Conservation (phyloP, 2,888 invertebrate genomes). For the Bombyx huttoni region DNA sequence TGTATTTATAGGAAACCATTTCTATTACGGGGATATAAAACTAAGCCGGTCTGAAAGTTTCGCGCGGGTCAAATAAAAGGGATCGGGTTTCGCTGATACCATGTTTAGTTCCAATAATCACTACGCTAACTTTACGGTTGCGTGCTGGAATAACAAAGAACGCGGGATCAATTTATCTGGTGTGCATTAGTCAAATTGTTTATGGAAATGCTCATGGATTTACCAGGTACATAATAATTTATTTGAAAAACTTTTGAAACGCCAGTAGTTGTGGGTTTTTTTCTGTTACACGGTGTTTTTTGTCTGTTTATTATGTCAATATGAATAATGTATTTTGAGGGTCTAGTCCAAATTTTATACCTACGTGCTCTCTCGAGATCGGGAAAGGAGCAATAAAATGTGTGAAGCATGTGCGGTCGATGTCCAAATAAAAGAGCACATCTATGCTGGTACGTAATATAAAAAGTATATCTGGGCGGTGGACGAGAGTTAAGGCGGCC, state of each 20-base stretch:
- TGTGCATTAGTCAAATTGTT: constrained; percentile 14
- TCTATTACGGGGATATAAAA: constrained; percentile 3
- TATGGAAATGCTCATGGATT: neutral
- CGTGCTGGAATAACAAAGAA: constrained; percentile 35
- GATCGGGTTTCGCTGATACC: constrained; percentile 13
- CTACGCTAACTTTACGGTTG: constrained; percentile 26
- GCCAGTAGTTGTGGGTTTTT: neutral
- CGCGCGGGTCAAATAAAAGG: constrained; percentile 15
- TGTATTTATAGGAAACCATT: constrained; percentile 1
- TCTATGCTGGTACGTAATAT: constrained; percentile 22
- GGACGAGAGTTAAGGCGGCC: constrained; percentile 31
- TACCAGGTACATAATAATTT: neutral
- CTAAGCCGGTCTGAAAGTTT: constrained; percentile 5
- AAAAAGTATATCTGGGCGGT: constrained; percentile 51
- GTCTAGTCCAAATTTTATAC: constrained; percentile 26
- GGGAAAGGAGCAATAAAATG: constrained; percentile 47
- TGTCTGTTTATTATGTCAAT: constrained; percentile 6
- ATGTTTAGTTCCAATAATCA: constrained; percentile 21
- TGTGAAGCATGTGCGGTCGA: constrained; percentile 39
- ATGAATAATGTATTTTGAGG: constrained; percentile 23
- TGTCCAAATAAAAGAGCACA: constrained; percentile 46
- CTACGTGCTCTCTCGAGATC: constrained; percentile 27
- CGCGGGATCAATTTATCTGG: constrained; percentile 27
- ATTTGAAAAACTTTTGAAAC: too few relatives aligned
- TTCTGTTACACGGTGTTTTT: neutral